These are phyloP conservation scores for Beris chalybata DNA, from an alignment of 2,888 invertebrate genomes.

Conservation along the genomic window DNA sequence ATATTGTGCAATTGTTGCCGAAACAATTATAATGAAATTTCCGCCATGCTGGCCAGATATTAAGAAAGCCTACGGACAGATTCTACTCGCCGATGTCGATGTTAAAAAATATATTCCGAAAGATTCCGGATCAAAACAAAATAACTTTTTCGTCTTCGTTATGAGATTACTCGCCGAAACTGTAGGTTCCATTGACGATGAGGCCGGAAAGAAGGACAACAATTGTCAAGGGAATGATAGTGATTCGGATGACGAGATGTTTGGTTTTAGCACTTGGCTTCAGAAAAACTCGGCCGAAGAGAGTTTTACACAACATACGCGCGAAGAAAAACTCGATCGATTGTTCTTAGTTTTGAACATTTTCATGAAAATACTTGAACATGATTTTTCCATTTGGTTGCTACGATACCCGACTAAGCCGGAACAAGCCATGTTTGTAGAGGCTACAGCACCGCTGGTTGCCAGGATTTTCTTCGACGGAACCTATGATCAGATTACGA, in stretches of 20 bases:
- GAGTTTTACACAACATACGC: constrained; percentile 42
- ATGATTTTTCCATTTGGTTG: constrained; percentile 62
- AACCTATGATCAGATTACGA: constrained; percentile 42
- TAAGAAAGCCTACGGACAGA: constrained; percentile 46
- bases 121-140: constrained; percentile 20
- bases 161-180: constrained; percentile 31
- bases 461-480: constrained; percentile 46
- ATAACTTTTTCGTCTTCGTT: not conserved
- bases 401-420: constrained; percentile 55
- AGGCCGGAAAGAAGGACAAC: not conserved
- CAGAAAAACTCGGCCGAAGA: constrained; percentile 37
- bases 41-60: constrained; percentile 54
- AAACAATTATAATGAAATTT: constrained; percentile 48
- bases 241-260: constrained; percentile 37
- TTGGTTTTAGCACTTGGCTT: constrained; percentile 49
- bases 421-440: constrained; percentile 45
- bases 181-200: constrained; percentile 39
- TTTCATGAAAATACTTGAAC: constrained; percentile 60
- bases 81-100: constrained; percentile 44
- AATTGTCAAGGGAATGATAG: not conserved
- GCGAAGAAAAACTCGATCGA: constrained; percentile 58
- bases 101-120: constrained; percentile 40
- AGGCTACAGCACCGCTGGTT: constrained; percentile 46
- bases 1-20: constrained; percentile 46
- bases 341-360: constrained; percentile 59